Conservation (phyloP, 1,140 invertebrate genomes). For the Schlechtendalia chinensis region DNA sequence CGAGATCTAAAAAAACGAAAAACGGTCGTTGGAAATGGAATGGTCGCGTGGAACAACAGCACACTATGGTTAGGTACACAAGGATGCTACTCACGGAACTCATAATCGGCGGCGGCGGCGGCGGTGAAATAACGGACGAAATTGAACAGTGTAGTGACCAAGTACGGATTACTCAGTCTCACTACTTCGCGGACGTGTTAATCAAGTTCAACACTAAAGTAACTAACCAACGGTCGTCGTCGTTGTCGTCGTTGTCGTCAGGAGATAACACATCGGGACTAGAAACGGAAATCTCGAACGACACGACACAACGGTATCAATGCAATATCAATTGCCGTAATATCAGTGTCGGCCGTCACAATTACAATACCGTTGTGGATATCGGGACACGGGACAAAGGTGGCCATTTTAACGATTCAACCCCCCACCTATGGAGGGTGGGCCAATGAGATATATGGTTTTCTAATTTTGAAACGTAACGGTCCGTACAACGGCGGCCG, state of each 20-base stretch:
- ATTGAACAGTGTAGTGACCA: neutral
- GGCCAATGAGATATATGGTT: conserved; percentile 7
- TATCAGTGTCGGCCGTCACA: conserved; percentile 14
- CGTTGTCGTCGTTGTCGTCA: neutral
- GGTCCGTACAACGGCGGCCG: neutral
- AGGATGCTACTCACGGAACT: conserved; percentile 22
- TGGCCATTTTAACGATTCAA: conserved; percentile 38
- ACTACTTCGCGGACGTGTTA: no score
- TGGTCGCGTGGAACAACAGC: neutral
- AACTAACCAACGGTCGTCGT: no score
- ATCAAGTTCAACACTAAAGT: no score
- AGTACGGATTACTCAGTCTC: no score
- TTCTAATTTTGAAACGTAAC: conserved; percentile 19
- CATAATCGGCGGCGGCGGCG: neutral
- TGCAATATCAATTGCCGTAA: neutral
- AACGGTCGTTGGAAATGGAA: neutral
- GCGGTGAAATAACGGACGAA: neutral
- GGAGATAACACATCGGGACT: neutral
- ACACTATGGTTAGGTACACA: no score
- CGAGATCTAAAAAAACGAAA: conserved; percentile 62
- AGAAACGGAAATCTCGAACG: neutral
- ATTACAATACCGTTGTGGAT: no score
- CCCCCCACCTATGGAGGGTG: neutral
- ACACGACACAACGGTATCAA: conserved; percentile 16
- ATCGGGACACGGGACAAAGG: conserved; percentile 25